Percentiles rank a stretch among this genome's conserved stretches.
Conservation (phyloP, 2,113 vertebrate genomes). For the Erythrocercus mccallii region DNA sequence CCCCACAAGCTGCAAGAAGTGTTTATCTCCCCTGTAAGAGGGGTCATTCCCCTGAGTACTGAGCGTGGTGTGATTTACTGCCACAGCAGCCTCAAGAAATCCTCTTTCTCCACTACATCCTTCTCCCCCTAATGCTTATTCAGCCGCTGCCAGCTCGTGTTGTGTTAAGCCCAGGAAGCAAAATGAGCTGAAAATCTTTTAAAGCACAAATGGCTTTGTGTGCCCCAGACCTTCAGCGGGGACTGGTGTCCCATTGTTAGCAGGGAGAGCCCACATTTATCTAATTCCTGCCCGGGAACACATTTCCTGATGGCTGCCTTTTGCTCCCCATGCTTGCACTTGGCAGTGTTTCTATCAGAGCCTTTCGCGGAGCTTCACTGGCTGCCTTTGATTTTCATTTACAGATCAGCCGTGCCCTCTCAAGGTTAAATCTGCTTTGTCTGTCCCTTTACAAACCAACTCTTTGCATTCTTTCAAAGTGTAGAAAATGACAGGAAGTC, state of each 20-base stretch:
- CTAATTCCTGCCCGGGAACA: background rate
- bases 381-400: slow-evolving; percentile 9
- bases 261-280: background rate
- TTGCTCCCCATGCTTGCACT: background rate
- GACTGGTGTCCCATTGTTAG: background rate
- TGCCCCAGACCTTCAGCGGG: background rate
- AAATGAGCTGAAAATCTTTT: background rate
- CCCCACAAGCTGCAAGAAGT: background rate
- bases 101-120: background rate
- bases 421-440: slow-evolving; percentile 25
- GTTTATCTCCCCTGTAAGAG: background rate
- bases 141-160: background rate
- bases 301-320: background rate
- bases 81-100: background rate
- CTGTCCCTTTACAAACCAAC: background rate
- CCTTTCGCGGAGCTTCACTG: background rate
- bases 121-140: background rate
- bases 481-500: background rate
- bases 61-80: background rate
- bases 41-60: background rate
- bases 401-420: background rate
- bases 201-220: background rate
- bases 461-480: background rate
- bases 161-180: background rate
- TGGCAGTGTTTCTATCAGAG: background rate